Conservation (phyloP, 2,888 invertebrate species). For the Drosophila pullipes region DNA sequence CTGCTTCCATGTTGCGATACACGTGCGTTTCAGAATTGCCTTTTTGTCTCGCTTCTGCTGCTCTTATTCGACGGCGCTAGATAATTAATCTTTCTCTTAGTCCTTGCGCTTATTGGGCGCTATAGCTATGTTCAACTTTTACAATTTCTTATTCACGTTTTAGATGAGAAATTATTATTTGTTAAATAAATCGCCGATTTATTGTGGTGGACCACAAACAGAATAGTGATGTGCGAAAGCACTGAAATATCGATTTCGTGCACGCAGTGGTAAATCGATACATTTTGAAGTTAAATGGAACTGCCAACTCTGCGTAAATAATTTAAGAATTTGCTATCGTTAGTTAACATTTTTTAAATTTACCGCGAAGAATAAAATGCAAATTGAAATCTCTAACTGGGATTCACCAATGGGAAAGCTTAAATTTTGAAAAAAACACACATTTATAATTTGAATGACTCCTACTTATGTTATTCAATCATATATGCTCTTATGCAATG, state of each 20-base stretch:
- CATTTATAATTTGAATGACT: background rate
- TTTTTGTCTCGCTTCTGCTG: conserved; percentile 6
- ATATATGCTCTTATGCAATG: conserved; percentile 31
- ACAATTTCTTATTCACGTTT: background rate
- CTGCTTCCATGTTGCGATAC: conserved; percentile 78
- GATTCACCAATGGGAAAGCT: background rate
- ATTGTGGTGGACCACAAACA: conserved; percentile 31
- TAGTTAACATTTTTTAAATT: background rate
- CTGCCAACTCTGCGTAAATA: conserved; percentile 34
- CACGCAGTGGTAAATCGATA: background rate
- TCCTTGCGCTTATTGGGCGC: background rate
- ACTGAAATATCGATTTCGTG: background rate
- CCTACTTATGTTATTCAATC: conserved; percentile 18
- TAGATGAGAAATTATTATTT: conserved; percentile 15
- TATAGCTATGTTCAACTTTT: background rate
- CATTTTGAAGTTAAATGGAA: background rate
- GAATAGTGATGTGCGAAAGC: conserved; percentile 25
- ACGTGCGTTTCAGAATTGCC: conserved; percentile 64
- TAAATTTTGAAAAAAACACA: background rate
- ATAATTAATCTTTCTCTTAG: conserved; percentile 2
- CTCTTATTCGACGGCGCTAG: background rate
- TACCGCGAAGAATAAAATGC: conserved; percentile 2
- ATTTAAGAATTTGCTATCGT: background rate
- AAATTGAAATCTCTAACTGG: background rate
- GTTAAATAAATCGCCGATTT: conserved; percentile 20